phyloP scores from a whole-genome alignment of 2,888 invertebrate genomes.

The Drosophila mimetica region DNA sequence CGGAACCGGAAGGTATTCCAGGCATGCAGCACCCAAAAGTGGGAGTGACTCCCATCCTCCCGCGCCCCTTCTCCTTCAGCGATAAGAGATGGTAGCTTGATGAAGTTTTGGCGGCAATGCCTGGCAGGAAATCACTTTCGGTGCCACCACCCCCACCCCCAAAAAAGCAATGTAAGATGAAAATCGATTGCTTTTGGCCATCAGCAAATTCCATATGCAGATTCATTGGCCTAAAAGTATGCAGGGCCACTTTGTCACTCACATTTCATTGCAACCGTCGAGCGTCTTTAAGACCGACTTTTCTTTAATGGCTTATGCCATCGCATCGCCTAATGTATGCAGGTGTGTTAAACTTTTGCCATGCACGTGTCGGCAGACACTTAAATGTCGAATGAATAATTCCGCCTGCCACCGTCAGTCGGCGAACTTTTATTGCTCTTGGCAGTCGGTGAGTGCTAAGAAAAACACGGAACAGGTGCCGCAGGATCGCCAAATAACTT shows the following conservation, averaged over 20 bases:
- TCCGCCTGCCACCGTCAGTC: constrained; percentile 61
- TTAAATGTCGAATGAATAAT: constrained; percentile 78
- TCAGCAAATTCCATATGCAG: constrained; percentile 68
- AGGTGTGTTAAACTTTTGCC: constrained; percentile 67
- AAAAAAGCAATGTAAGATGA: constrained; percentile 11
- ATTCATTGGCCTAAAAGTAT: constrained; percentile 62
- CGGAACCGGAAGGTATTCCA: constrained; percentile 74
- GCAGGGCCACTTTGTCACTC: constrained; percentile 61
- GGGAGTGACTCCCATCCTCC: background rate
- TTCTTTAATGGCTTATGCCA: constrained; percentile 24
- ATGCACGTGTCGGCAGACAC: constrained; percentile 70
- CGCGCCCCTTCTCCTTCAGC: constrained; percentile 15
- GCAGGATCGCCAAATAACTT: constrained; percentile 41
- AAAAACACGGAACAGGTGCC: constrained; percentile 38
- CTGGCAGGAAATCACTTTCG: constrained; percentile 68
- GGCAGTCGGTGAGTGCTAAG: constrained; percentile 23
- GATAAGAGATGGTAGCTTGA: constrained; percentile 54
- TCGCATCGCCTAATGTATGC: constrained; percentile 28
- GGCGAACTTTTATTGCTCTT: constrained; percentile 58
- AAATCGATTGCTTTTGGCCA: constrained; percentile 67
- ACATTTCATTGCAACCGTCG: constrained; percentile 3
- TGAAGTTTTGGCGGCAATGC: constrained; percentile 40
- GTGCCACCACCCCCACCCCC: constrained; percentile 1
- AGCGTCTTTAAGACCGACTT: constrained; percentile 23
- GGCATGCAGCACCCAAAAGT: constrained; percentile 49